These are phyloP conservation scores for Eilema griseolum DNA, from an alignment of 2,888 invertebrate genomes.

Conservation along the genomic window DNA sequence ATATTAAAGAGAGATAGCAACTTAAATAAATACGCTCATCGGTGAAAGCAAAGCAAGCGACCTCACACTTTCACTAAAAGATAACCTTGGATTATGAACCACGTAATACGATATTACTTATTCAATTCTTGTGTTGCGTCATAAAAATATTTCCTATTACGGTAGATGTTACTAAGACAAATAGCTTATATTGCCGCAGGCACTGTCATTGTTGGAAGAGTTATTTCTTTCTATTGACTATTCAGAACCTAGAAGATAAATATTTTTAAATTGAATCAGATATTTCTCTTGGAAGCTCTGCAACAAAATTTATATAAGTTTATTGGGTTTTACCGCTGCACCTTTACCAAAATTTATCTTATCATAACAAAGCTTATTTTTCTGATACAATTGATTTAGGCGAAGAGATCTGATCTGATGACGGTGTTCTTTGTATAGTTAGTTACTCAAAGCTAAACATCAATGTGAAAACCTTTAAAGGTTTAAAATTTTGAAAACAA, in stretches of 20 bases:
- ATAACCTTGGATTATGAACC: constrained; percentile 75
- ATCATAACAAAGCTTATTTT: too few relatives aligned
- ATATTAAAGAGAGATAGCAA: constrained; percentile 50
- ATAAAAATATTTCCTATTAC: constrained; percentile 32
- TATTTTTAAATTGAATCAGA: background rate
- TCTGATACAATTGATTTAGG: too few relatives aligned
- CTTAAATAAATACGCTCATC: constrained; percentile 51
- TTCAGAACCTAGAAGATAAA: background rate
- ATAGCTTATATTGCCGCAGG: constrained; percentile 19
- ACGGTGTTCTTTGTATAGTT: too few relatives aligned
- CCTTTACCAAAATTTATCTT: too few relatives aligned
- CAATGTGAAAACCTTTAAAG: too few relatives aligned
- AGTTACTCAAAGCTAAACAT: too few relatives aligned
- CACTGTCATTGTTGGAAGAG: constrained; percentile 6
- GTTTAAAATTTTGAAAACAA: too few relatives aligned
- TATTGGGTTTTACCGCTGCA: background rate
- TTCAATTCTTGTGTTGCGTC: constrained; percentile 46
- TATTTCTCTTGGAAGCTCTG: background rate
- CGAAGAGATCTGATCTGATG: too few relatives aligned
- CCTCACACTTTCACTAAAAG: constrained; percentile 72
- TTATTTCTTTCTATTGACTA: background rate
- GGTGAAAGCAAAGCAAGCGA: constrained; percentile 71
- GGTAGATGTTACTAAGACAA: constrained; percentile 21
- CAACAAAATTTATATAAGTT: background rate
- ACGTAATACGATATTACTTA: constrained; percentile 68